Percentiles rank a stretch among this genome's conserved stretches.
Evolutionary conservation across 2,888 invertebrate genomes (phyloP).

Genomic region (Trissolcus brochymenae): DNA sequence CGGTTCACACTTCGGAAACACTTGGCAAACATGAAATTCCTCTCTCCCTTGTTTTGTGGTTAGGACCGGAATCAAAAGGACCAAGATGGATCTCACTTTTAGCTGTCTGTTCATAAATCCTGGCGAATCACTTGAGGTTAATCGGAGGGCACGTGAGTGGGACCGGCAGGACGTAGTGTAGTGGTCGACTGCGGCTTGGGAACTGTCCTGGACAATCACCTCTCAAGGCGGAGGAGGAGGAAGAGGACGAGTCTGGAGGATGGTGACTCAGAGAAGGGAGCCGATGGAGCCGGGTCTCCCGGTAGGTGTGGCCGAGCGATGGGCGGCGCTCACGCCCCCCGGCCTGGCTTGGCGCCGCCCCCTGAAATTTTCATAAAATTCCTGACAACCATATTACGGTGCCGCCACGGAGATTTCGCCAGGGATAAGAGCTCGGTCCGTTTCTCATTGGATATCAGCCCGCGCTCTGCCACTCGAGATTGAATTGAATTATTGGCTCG

Average conservation of each 20-base stretch:
- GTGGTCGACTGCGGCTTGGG: conserved; percentile 74
- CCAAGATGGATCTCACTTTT: conserved; percentile 17
- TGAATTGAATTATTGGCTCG: conserved; percentile 57
- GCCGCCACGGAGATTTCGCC: conserved; percentile 48
- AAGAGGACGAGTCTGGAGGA: conserved; percentile 50
- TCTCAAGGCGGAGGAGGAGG: conserved; percentile 61
- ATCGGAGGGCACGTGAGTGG: conserved; percentile 37
- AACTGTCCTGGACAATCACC: conserved; percentile 74
- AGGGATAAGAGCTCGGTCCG: conserved; percentile 51
- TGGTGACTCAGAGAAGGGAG: conserved; percentile 51
- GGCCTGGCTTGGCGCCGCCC: conserved; percentile 24
- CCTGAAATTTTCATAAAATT: conserved; percentile 42
- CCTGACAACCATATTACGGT: conserved; percentile 59
- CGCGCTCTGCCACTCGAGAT: conserved; percentile 46
- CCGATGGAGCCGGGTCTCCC: conserved; percentile 37
- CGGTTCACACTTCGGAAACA: neutral
- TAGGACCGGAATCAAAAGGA: neutral
- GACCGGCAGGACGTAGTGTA: conserved; percentile 69
- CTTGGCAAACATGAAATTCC: neutral
- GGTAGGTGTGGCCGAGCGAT: conserved; percentile 28
- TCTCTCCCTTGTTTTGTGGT: neutral
- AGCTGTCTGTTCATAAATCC: conserved; percentile 38
- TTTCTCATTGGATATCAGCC: conserved; percentile 56
- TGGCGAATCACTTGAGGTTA: conserved; percentile 35
- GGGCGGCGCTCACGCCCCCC: conserved; percentile 55